Evolutionary conservation across 2,888 invertebrate species (phyloP).

Genomic region (Agrotis exclamationis): DNA sequence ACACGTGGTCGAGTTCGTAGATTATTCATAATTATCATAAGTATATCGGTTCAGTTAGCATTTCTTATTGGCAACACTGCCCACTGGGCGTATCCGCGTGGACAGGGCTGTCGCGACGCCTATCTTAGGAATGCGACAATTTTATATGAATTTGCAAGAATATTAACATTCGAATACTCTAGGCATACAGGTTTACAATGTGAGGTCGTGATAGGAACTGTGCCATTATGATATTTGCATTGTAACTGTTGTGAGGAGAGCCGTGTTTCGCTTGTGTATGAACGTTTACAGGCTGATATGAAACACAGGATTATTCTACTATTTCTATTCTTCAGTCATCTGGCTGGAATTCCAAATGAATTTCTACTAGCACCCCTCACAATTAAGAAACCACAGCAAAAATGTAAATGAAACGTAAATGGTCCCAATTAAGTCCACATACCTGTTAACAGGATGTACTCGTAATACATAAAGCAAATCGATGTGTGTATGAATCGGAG

Average conservation of each 20-base stretch:
- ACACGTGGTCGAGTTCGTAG: slow-evolving; percentile 50
- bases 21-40: slow-evolving; percentile 59
- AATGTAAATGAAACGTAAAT: slow-evolving; percentile 46
- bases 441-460: slow-evolving; percentile 45
- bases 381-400: background rate
- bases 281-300: background rate
- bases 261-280: background rate
- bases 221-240: slow-evolving; percentile 45
- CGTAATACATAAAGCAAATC: slow-evolving; percentile 35
- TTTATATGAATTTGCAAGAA: slow-evolving; percentile 27
- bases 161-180: slow-evolving; percentile 45
- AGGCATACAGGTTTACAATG: slow-evolving; percentile 38
- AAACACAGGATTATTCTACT: background rate
- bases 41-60: slow-evolving; percentile 44
- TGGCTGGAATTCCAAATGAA: background rate
- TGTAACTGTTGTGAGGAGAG: slow-evolving; percentile 21
- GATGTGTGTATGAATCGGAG: slow-evolving; percentile 28
- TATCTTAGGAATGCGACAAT: slow-evolving; percentile 32
- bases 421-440: slow-evolving; percentile 39
- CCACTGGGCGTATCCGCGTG: slow-evolving; percentile 46
- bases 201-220: slow-evolving; percentile 35
- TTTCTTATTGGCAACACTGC: slow-evolving; percentile 54
- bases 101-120: slow-evolving; percentile 44
- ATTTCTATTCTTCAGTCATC: background rate
- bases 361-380: background rate